These are phyloP conservation scores for Apis mellifera DNA, from an alignment of 1,140 invertebrate genomes.

Conservation along the genomic window Amel_HAv3.1 CM009931.2:22507501-22508000, in stretches of 20 bases:
- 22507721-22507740: constrained; percentile 45
- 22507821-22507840: constrained; percentile 63
- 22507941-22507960: background rate
- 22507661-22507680: constrained; percentile 14
- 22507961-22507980: constrained; percentile 51
- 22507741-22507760: constrained; percentile 66
- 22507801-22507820: constrained; percentile 65
- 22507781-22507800: constrained; percentile 61
- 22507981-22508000: constrained; percentile 33
- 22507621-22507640: constrained; percentile 41
- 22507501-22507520: constrained; percentile 48
- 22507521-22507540: constrained; percentile 42
- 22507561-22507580: constrained; percentile 55
- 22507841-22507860: constrained; percentile 50
- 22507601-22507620: background rate
- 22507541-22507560: constrained; percentile 39
- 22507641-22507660: constrained; percentile 69
- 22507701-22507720: constrained; percentile 53
- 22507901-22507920: background rate
- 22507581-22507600: constrained; percentile 54
- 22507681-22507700: constrained; percentile 41
- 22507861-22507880: background rate
- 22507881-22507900: background rate
- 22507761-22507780: constrained; percentile 55
- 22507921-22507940: background rate